phyloP scores from a whole-genome alignment of 1,140 invertebrate species.

The Nasonia vitripennis region DNA sequence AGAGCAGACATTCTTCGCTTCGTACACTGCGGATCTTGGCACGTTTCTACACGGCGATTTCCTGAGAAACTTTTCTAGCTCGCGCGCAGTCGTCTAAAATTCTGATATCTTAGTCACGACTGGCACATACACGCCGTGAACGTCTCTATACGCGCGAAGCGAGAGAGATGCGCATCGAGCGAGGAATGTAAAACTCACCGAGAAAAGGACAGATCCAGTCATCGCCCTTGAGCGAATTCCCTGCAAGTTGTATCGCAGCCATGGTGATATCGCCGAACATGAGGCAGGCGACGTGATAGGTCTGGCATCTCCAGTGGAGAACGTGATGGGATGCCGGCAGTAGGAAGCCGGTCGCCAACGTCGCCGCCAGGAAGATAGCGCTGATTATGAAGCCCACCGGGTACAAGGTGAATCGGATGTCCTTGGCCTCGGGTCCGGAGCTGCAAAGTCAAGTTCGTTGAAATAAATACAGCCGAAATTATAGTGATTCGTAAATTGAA shows the following conservation, averaged over 20 bases:
- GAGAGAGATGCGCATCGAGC: background rate
- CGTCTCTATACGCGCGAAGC: background rate
- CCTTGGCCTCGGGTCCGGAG: slow-evolving; percentile 61
- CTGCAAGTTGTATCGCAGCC: slow-evolving; percentile 82
- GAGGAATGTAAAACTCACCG: slow-evolving; percentile 77
- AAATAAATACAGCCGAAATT: background rate
- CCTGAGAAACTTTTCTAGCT: slow-evolving; percentile 6
- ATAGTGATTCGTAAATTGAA: background rate
- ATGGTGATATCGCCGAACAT: slow-evolving; percentile 86
- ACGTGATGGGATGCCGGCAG: slow-evolving; percentile 88
- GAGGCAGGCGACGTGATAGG: slow-evolving; percentile 86
- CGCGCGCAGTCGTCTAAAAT: background rate
- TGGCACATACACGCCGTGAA: no score
- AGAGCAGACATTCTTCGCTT: background rate
- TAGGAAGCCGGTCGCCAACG: slow-evolving; percentile 83
- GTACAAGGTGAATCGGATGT: slow-evolving; percentile 81
- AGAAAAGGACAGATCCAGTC: slow-evolving; percentile 76
- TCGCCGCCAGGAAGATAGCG: slow-evolving; percentile 85
- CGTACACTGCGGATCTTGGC: background rate
- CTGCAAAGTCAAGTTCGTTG: slow-evolving; percentile 59
- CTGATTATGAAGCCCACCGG: slow-evolving; percentile 85
- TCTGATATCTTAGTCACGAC: background rate
- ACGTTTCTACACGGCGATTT: background rate
- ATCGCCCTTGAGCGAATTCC: slow-evolving; percentile 75
- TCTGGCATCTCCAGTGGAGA: slow-evolving; percentile 89